These are phyloP conservation scores for Semaprochilodus insignis DNA, from an alignment of 2,797 vertebrate species.

Conservation along the genomic window DNA sequence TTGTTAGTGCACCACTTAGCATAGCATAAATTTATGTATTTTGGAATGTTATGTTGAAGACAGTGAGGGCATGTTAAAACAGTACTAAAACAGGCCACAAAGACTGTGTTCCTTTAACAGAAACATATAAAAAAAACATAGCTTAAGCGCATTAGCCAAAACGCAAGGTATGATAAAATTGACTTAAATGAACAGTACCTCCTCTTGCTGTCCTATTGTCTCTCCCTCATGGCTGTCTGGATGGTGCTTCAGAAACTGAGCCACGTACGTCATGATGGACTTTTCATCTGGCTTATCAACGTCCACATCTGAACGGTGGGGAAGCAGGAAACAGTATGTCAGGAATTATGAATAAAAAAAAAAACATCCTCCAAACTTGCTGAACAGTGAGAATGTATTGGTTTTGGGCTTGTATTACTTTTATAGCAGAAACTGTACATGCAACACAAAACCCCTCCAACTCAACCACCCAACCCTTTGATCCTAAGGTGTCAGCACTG, in stretches of 20 bases:
- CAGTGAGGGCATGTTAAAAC: no score
- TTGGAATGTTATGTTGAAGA: no score
- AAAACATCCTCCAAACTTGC: neutral
- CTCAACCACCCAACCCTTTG: no score
- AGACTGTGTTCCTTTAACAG: neutral
- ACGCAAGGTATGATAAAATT: neutral
- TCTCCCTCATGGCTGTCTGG: constrained; percentile 80
- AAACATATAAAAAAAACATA: neutral
- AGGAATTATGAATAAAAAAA: neutral
- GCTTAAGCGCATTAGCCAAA: neutral
- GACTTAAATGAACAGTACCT: constrained; percentile 78
- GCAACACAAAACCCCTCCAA: no score
- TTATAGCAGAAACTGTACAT: no score
- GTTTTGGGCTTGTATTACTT: no score
- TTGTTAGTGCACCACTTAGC: no score
- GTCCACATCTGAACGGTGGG: constrained; percentile 86
- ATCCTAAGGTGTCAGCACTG: no score
- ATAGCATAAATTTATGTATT: no score
- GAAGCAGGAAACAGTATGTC: neutral
- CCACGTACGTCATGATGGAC: constrained; percentile 97
- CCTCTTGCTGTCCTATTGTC: constrained; percentile 80
- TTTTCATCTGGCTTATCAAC: constrained; percentile 99
- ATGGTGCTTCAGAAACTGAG: constrained; percentile 94
- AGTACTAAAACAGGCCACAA: neutral
- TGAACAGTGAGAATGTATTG: no score